Conservation (phyloP, 2,888 invertebrate genomes). For the Nycteola revayana region DNA sequence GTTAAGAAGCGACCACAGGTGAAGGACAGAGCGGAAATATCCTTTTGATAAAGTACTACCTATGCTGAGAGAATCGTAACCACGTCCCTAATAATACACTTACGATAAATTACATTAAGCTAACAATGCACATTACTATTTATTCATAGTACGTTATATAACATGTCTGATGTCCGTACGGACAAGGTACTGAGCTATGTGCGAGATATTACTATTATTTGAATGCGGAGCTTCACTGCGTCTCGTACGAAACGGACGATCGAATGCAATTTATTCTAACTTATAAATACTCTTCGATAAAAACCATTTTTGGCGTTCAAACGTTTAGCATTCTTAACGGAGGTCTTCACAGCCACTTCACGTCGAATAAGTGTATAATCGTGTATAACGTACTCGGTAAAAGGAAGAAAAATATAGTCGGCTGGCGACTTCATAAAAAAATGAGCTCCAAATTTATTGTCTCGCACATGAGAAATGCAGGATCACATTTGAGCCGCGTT, state of each 20-base stretch:
- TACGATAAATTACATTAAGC: constrained; percentile 75
- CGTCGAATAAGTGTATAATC: constrained; percentile 48
- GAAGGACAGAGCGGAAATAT: constrained; percentile 59
- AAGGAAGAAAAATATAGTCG: constrained; percentile 41
- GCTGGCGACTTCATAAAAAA: constrained; percentile 41
- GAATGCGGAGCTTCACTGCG: constrained; percentile 50
- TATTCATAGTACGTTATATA: constrained; percentile 59
- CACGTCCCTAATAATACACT: constrained; percentile 74
- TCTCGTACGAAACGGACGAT: constrained; percentile 49
- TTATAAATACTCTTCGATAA: constrained; percentile 59
- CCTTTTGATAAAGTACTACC: constrained; percentile 49
- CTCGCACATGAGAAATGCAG: constrained; percentile 73
- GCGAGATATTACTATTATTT: constrained; percentile 55
- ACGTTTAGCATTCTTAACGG: constrained; percentile 52
- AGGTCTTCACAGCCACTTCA: constrained; percentile 76
- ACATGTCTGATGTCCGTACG: constrained; percentile 63
- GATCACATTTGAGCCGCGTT: constrained; percentile 31
- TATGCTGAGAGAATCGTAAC: constrained; percentile 58
- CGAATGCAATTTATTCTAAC: constrained; percentile 56
- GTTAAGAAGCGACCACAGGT: constrained; percentile 70
- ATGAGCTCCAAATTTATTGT: constrained; percentile 72
- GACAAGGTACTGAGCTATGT: constrained; percentile 73
- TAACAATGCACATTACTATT: constrained; percentile 75
- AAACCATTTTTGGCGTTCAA: constrained; percentile 66
- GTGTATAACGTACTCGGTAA: constrained; percentile 45